Conservation (phyloP, 2,888 invertebrate species). For the Pristionchus entomophagus region DNA sequence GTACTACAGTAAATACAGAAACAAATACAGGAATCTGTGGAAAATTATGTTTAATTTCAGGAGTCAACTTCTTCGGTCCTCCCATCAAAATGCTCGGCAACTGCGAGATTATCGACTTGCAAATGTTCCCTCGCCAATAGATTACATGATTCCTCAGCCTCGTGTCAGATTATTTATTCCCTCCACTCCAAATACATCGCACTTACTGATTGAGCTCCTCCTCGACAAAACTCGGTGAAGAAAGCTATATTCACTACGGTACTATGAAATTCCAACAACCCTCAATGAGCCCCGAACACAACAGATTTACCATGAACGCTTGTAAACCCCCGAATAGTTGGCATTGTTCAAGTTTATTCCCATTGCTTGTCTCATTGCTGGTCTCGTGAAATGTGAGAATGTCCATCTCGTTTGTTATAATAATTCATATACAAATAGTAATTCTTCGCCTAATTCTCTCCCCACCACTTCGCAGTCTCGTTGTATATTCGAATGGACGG, state of each 20-base stretch:
- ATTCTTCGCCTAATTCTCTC: not conserved
- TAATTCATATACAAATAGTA: too few relatives aligned
- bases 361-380: not conserved
- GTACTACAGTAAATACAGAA: too few relatives aligned
- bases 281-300: too few relatives aligned
- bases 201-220: not conserved
- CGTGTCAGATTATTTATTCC: conserved; percentile 1
- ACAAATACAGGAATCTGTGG: too few relatives aligned
- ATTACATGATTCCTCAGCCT: not conserved
- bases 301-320: not conserved
- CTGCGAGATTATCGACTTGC: conserved; percentile 74
- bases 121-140: conserved; percentile 25
- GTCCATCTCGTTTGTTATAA: conserved; percentile 26
- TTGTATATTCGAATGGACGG: conserved; percentile 32
- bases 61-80: conserved; percentile 77
- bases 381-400: conserved; percentile 42
- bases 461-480: conserved; percentile 24
- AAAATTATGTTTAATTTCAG: too few relatives aligned
- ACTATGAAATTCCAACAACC: too few relatives aligned
- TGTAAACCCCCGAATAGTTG: not conserved
- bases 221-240: conserved; percentile 8
- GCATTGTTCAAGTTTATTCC: not conserved
- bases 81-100: conserved; percentile 76
- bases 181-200: not conserved
- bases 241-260: not conserved